Evolutionary conservation across 2,113 vertebrate genomes (phyloP).

Genomic region (Blennius ocellaris): DNA sequence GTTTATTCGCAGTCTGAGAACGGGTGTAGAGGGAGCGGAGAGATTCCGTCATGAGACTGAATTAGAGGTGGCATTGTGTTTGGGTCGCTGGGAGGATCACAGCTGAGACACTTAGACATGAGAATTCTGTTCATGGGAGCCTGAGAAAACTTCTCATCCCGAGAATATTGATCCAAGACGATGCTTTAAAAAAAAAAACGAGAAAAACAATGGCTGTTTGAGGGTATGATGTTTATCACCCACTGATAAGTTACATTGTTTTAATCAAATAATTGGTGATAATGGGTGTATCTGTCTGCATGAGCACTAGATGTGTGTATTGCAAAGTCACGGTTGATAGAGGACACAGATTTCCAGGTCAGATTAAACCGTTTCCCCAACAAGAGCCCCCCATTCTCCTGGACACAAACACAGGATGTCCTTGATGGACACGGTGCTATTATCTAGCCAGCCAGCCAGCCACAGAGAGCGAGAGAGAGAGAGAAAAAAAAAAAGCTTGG

Average conservation of each 20-base stretch:
- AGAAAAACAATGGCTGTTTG: constrained; percentile 6
- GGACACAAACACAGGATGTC: constrained; percentile 99
- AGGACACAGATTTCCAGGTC: constrained; percentile 84
- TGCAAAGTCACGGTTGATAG: constrained; percentile 80
- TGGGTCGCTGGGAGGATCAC: constrained; percentile 59
- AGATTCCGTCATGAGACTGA: constrained; percentile 72
- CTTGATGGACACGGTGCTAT: constrained; percentile 91
- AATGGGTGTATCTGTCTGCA: constrained; percentile 52
- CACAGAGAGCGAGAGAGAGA: constrained; percentile 6
- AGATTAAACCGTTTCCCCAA: constrained; percentile 85
- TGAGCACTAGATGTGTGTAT: constrained; percentile 45
- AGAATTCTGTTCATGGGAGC: constrained; percentile 35
- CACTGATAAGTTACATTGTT: too few relatives aligned
- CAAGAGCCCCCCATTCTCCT: constrained; percentile 90
- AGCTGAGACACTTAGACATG: constrained; percentile 52
- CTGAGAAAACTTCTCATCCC: constrained; percentile 33
- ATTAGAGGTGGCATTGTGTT: constrained; percentile 77
- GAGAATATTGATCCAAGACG: constrained; percentile 14
- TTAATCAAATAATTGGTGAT: constrained; percentile 5
- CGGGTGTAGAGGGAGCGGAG: constrained; percentile 27
- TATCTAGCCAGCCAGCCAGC: constrained; percentile 87
- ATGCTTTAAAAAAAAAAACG: constrained; percentile 8
- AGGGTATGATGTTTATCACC: not conserved
- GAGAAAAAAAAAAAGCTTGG: constrained; percentile 56
- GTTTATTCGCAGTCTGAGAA: constrained; percentile 80